Evolutionary conservation across 2,797 vertebrate genomes (phyloP).

Genomic region (Megaceryle alcyon): DNA sequence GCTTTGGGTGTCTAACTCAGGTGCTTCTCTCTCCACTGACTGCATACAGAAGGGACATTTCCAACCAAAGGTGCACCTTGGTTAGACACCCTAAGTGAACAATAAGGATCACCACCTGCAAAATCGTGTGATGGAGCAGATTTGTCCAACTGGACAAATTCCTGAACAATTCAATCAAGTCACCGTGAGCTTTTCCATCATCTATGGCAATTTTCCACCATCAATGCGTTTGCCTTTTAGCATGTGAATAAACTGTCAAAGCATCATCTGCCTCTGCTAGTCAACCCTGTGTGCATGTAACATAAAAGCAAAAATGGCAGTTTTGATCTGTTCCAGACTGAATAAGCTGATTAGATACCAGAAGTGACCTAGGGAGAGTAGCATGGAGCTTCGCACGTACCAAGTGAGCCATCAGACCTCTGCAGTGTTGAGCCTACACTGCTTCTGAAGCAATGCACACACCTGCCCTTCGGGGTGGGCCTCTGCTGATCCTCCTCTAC

Average conservation of each 20-base stretch:
- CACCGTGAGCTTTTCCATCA: not conserved
- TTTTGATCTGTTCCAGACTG: not conserved
- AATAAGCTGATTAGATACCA: not conserved
- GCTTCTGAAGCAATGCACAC: not conserved
- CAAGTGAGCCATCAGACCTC: not conserved
- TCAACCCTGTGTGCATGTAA: fast-evolving
- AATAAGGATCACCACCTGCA: fast-evolving
- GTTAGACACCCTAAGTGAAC: not conserved
- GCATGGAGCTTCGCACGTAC: not conserved
- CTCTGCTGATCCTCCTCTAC: not conserved
- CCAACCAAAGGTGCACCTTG: not conserved
- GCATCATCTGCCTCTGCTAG: not conserved
- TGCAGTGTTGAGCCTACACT: fast-evolving
- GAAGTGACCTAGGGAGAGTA: not conserved
- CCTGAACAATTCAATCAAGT: not conserved
- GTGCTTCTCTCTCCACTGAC: not conserved
- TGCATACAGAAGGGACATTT: not conserved
- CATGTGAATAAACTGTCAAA: not conserved
- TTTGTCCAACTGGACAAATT: not conserved
- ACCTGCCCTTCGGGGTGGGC: not conserved
- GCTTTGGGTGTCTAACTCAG: not conserved
- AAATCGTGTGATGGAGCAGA: not conserved
- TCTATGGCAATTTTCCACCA: not conserved
- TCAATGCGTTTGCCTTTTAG: not conserved
- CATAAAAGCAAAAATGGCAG: not conserved